A percentile compares a stretch with the other conserved stretches of the same genome.
phyloP scores from a whole-genome alignment of 2,113 vertebrate genomes.

The Stegostoma tigrinum region DNA sequence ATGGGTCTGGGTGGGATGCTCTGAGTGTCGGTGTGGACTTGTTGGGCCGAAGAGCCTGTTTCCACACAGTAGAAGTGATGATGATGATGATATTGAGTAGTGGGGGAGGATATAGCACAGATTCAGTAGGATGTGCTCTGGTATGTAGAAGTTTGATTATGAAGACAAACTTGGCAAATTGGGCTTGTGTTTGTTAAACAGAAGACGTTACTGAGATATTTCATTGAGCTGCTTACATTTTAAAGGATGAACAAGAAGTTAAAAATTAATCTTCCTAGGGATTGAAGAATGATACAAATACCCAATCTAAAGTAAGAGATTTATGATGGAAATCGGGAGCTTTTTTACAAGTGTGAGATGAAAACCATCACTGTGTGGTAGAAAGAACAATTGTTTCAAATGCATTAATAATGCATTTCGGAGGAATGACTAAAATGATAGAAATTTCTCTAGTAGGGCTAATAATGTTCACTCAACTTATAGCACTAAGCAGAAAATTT shows the following conservation, averaged over 20 bases:
- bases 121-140: background rate
- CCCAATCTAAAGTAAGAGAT: too few species aligned
- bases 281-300: too few species aligned
- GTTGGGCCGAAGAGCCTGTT: too few species aligned
- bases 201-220: background rate
- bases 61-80: too few species aligned
- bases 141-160: background rate
- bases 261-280: too few species aligned
- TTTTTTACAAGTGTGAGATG: too few species aligned
- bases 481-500: background rate
- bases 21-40: too few species aligned
- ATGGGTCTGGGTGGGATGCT: too few species aligned
- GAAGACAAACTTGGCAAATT: background rate
- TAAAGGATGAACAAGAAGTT: too few species aligned
- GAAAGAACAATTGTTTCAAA: background rate
- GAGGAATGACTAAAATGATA: background rate
- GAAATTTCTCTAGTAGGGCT: background rate
- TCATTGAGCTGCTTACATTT: too few species aligned
- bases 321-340: too few species aligned
- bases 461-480: background rate
- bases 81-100: too few species aligned
- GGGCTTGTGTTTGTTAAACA: background rate
- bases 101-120: background rate
- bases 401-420: background rate
- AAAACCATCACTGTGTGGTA: background rate